These are phyloP conservation scores for Zootermopsis nevadensis DNA, from an alignment of 2,888 invertebrate genomes.

Conservation along the genomic window DNA sequence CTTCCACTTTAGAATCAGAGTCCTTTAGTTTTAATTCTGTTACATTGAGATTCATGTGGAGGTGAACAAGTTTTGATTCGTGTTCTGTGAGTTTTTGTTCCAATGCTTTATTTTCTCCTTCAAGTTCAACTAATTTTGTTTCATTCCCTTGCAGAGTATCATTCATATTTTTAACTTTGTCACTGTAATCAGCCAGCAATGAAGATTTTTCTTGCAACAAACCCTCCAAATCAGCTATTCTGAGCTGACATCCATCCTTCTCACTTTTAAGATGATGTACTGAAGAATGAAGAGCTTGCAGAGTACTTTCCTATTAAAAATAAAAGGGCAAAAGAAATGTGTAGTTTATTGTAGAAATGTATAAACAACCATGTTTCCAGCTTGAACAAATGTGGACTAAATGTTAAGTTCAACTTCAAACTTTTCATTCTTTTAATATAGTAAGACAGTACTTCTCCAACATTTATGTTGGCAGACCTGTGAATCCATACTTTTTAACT, in stretches of 20 bases:
- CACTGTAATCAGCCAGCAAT: neutral
- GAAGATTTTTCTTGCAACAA: neutral
- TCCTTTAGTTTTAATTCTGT: neutral
- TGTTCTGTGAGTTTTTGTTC: neutral
- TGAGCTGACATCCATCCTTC: neutral
- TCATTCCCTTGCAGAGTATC: neutral
- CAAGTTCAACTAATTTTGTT: neutral
- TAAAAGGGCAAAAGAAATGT: neutral
- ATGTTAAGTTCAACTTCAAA: too few species aligned
- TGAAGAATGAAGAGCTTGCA: neutral
- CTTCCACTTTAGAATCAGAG: neutral
- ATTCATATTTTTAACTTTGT: neutral
- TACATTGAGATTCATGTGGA: neutral
- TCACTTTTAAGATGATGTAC: neutral
- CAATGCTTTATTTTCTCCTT: neutral
- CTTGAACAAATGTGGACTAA: too few species aligned
- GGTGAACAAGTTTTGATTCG: neutral
- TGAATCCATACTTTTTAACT: too few species aligned
- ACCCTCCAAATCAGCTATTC: neutral
- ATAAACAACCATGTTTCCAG: too few species aligned
- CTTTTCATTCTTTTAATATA: too few species aligned
- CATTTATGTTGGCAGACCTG: too few species aligned
- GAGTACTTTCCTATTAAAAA: neutral
- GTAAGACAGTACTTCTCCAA: too few species aligned
- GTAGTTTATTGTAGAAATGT: too few species aligned